Base-by-base conservation (phyloP, 1,140 invertebrate genomes). In the Apocrypta bakeri region DNA sequence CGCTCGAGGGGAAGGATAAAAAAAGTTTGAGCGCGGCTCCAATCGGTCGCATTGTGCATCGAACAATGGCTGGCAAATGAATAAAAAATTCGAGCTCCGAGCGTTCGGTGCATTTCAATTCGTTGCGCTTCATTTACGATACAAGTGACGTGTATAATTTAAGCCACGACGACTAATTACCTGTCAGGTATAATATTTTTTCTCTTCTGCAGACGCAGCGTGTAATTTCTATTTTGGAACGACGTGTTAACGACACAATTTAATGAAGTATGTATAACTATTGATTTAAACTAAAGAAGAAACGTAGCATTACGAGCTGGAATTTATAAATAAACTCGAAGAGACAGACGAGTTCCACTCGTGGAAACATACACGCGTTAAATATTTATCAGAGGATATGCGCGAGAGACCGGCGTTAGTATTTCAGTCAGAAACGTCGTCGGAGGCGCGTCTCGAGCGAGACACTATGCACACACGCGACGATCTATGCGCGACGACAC, bases 31-130 rank as follows among this genome's bases (percentile, higher is more conserved):
- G 25, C 24, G 63, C 24, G 24, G 21, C 61, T 21, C 0, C 17
- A 9, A 56, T 75, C 1, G 68, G 79, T 40, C 63, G 42, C 56
- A 71, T 85, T 73, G 73, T 76, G 69, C 64, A 31, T 25, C 24
- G 85, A 87, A 86, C 85, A 86, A 87, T 86, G 85, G 75, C 82
- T 83, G 83, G 83, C 84, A 84, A 86, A 86, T 85, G 84, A 85
- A 86, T 86, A 87, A 82, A 85, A 87, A 86, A 86, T 85, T 85
- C 73, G 66, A 61, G 69, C 48, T 8, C 11, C 81, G 85, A 82
- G 61, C 66, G 74, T 56, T 56, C 48, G 48, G 48, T 6, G 48
- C 48, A 56, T 56, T 56, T 56, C 48, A 56, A 56, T 56, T 56
- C 21, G 48, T 21, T 4, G 48, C 48, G 48, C 48, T 56, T 56